Conservation (phyloP, 2,113 vertebrate genomes). For the Muntiacus reevesi region DNA sequence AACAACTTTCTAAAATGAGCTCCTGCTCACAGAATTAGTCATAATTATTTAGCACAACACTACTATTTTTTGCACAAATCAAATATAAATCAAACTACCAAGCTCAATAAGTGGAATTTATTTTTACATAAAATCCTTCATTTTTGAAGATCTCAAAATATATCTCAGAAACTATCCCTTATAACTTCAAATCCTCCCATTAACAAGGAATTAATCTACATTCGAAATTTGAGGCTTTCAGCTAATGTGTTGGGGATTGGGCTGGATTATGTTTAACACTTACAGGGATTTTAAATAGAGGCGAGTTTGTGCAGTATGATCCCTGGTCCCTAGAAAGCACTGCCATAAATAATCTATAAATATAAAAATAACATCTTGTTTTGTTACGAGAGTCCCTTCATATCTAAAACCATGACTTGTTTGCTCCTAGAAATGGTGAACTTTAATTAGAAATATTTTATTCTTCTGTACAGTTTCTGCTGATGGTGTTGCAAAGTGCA, state of each 20-base stretch:
- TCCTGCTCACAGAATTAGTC: slow-evolving; percentile 26
- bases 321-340: slow-evolving; percentile 22
- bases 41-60: slow-evolving; percentile 22
- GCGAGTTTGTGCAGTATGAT: neutral
- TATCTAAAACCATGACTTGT: neutral
- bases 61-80: neutral
- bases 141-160: neutral
- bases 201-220: slow-evolving; percentile 32
- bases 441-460: neutral
- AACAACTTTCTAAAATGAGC: slow-evolving; percentile 38
- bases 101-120: neutral
- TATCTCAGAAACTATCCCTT: slow-evolving; percentile 19
- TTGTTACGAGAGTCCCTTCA: neutral
- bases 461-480: neutral
- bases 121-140: slow-evolving; percentile 26
- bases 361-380: slow-evolving; percentile 21
- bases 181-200: slow-evolving; percentile 28
- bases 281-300: slow-evolving; percentile 16
- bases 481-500: slow-evolving; percentile 1
- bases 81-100: slow-evolving; percentile 41
- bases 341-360: slow-evolving; percentile 29
- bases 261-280: slow-evolving; percentile 37
- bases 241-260: slow-evolving; percentile 1
- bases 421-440: slow-evolving; percentile 5
- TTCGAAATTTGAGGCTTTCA: neutral